Conservation (phyloP, 2,888 invertebrate genomes). For the Cerastis leucographa region DNA sequence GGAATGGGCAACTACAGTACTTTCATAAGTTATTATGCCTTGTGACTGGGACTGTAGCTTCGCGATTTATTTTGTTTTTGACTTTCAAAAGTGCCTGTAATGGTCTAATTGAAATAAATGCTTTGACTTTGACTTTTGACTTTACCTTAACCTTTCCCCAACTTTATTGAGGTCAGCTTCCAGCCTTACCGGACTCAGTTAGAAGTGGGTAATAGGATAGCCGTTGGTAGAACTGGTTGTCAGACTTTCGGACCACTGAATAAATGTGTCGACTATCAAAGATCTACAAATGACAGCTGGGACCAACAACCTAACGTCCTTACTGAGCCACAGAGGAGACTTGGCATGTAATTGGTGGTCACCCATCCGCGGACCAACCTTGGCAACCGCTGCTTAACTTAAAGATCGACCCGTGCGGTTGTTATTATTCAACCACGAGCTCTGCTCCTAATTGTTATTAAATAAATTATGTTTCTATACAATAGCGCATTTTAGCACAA, state of each 20-base stretch:
- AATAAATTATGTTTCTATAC: too few species aligned
- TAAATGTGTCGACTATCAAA: background rate
- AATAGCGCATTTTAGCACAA: background rate
- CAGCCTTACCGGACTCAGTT: too few species aligned
- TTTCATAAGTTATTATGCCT: too few species aligned
- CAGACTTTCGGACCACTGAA: background rate
- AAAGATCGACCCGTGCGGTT: background rate
- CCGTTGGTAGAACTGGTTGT: background rate
- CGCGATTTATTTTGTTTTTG: too few species aligned
- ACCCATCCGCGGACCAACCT: background rate
- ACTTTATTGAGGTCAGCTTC: background rate
- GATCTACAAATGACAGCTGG: background rate
- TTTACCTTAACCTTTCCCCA: background rate
- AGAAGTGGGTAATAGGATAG: background rate
- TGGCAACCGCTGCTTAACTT: background rate
- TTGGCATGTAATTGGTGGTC: background rate
- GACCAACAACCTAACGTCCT: background rate
- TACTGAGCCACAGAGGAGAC: background rate
- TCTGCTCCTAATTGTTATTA: too few species aligned
- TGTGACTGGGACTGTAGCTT: too few species aligned
- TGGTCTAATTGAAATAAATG: too few species aligned
- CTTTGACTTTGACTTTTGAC: too few species aligned
- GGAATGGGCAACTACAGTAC: too few species aligned
- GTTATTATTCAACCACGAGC: background rate
- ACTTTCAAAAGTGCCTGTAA: too few species aligned